Percentiles rank a stretch among this genome's conserved stretches.
These are phyloP conservation scores for Sylvietta virens DNA, from an alignment of 2,113 vertebrate species.

Conservation along the genomic window DNA sequence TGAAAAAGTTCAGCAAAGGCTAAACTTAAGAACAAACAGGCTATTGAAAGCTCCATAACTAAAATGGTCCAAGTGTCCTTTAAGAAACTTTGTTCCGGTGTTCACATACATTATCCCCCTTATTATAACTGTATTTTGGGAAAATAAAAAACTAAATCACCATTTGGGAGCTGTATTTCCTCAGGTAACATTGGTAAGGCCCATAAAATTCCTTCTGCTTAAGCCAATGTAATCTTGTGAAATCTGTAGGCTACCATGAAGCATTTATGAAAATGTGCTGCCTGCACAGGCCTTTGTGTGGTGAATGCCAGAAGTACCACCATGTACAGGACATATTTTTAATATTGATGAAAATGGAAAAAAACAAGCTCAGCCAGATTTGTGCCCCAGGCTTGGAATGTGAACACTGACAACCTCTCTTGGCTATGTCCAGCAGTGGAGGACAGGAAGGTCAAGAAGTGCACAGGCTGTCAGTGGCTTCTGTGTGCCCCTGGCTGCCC, in stretches of 20 bases:
- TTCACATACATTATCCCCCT: background rate
- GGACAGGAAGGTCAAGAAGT: background rate
- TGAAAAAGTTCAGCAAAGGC: background rate
- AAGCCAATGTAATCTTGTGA: conserved; percentile 47
- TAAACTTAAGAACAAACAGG: background rate
- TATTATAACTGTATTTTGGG: background rate
- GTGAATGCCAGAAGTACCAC: background rate
- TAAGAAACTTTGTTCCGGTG: background rate
- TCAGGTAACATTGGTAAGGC: background rate
- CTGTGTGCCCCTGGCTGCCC: background rate
- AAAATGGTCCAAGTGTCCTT: background rate
- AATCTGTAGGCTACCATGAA: background rate
- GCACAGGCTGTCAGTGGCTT: background rate
- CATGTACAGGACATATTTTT: background rate
- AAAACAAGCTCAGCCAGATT: background rate
- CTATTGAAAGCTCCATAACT: background rate
- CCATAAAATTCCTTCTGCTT: background rate
- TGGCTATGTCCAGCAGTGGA: fast-evolving
- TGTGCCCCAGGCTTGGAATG: background rate
- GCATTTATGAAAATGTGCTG: background rate
- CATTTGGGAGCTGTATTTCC: conserved; percentile 35
- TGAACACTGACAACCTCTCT: background rate
- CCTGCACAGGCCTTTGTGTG: background rate
- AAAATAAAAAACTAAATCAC: background rate
- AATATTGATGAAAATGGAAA: background rate